Percentiles rank a stretch among this genome's conserved stretches.
Evolutionary conservation across 2,113 vertebrate genomes (phyloP).

Genomic region (Mirounga angustirostris): DNA sequence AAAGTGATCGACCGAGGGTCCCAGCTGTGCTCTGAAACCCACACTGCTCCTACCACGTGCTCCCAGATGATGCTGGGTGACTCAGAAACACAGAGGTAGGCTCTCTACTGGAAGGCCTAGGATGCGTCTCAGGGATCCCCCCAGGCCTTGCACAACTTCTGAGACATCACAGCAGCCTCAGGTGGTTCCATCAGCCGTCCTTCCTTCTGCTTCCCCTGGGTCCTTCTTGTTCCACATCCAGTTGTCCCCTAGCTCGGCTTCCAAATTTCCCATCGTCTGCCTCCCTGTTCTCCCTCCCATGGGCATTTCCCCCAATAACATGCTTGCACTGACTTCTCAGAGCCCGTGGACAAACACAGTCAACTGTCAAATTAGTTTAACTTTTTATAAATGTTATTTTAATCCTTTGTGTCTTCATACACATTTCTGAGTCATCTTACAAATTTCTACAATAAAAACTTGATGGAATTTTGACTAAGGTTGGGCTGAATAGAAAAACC

Average conservation of each 20-base stretch:
- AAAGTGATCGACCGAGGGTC: neutral
- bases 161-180: accelerated
- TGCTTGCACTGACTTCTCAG: neutral
- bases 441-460: neutral
- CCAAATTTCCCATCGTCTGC: accelerated
- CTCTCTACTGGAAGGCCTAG: neutral
- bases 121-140: neutral
- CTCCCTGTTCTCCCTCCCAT: neutral
- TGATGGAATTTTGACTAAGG: neutral
- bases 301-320: accelerated
- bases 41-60: neutral
- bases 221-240: neutral
- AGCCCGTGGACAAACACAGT: neutral
- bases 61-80: neutral
- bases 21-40: neutral
- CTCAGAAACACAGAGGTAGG: neutral
- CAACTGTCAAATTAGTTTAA: accelerated
- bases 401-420: neutral
- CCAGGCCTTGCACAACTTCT: too few relatives aligned
- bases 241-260: accelerated
- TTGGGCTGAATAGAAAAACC: too few relatives aligned
- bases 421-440: neutral
- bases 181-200: neutral
- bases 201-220: accelerated
- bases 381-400: neutral